Evolutionary conservation across 2,113 vertebrate genomes (phyloP).

Genomic region (Urocynchramus pylzowi): DNA sequence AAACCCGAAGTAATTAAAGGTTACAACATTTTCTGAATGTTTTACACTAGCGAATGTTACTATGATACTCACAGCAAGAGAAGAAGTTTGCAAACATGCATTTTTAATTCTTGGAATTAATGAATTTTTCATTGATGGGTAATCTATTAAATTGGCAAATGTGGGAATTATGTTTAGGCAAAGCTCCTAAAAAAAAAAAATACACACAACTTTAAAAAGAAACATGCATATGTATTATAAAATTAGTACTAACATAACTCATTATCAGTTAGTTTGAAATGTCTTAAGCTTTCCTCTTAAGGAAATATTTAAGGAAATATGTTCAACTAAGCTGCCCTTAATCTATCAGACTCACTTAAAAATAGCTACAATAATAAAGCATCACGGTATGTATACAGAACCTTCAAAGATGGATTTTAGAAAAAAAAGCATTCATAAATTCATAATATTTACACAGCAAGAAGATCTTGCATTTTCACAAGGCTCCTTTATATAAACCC

Average conservation of each 20-base stretch:
- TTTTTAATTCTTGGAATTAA: constrained; percentile 96
- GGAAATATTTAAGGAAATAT: neutral
- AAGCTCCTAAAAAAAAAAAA: constrained; percentile 83
- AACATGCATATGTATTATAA: neutral
- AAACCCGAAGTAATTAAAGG: neutral
- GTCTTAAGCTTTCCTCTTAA: neutral
- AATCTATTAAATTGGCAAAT: constrained; percentile 97
- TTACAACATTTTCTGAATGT: neutral
- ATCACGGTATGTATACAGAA: neutral
- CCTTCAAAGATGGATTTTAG: neutral
- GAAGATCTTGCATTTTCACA: neutral
- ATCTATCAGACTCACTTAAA: neutral
- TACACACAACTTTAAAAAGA: neutral
- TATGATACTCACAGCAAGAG: constrained; percentile 88
- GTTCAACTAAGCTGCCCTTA: neutral
- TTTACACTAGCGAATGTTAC: neutral
- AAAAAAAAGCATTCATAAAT: neutral
- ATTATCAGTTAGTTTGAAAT: neutral
- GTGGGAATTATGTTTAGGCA: constrained; percentile 98
- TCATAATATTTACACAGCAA: neutral
- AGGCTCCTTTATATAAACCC: rapidly evolving
- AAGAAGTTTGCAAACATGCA: constrained; percentile 95
- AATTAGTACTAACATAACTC: neutral
- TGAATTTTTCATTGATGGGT: constrained; percentile 98
- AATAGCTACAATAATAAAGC: neutral